Evolutionary conservation across 92 coral and sea anemone genomes (phyloP), one percentile per base, ranked within the genome.

Genomic region (Parazoanthus darwini): DNA sequence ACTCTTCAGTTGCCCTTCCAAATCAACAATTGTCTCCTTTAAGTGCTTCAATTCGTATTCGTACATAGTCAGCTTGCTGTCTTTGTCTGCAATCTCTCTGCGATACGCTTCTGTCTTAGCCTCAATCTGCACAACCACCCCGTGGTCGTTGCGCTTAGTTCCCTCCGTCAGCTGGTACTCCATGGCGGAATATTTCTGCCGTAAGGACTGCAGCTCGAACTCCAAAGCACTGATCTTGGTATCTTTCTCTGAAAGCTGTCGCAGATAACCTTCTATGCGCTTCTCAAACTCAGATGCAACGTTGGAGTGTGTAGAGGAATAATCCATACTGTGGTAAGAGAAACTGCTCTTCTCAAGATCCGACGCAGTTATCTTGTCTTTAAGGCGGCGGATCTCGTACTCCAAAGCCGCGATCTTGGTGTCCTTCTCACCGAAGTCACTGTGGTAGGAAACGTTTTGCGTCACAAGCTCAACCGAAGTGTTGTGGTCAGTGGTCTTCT

Each of bases 21-120:
- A 26, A 1, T 82, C 77, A 3, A 43, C 38, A 46, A 82, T 82
- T 43, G 39, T 82, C 14, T 82, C 77, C 77, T 82, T 82, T 42
- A 82, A 68, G 63, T 82, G 86, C 2, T 20, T 46, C 86, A 67
- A n/a, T 43, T 82, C 86, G 77, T 68, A 82, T 42, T 82, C 86
- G 29, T 65, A 82, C 86, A 82, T 82, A 1, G 76, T 72, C 23
- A 82, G 58, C 58, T 82, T 82, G 77, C 86, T 82, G 86, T 89
- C 92, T 44, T 89, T 89, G 59, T 89, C 92, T 10, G 79, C 89
- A 15, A 89, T 77, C 76, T 89, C 88, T 78, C 74, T 67, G 54
- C 89, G 84, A 73, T 84, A 84, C 42, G 78, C 78, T 35, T 76
- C 91, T 8, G 89, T 77, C 70, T 89, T 80, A 15, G 44, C 85